Conservation (phyloP, 2,797 vertebrate genomes). For the Lepidocolaptes lacrymiger region DNA sequence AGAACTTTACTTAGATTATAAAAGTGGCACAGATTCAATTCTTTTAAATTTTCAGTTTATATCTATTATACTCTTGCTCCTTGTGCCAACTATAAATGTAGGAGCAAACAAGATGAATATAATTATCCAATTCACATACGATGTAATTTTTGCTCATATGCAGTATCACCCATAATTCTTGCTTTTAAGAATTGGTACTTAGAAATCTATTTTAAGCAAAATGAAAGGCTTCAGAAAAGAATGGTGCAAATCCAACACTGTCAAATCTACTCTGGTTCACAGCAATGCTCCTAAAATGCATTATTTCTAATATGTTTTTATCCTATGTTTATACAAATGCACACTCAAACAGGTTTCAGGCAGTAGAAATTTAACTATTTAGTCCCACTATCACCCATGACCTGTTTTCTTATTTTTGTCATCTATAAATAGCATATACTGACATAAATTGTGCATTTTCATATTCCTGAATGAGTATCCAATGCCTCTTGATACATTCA, state of each 20-base stretch:
- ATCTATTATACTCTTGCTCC: neutral
- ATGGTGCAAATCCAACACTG: neutral
- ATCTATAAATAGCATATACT: neutral
- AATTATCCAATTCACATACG: neutral
- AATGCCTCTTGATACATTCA: constrained; percentile 14
- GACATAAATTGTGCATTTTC: constrained; percentile 26
- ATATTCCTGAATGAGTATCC: constrained; percentile 40
- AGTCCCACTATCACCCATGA: neutral
- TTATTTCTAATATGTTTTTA: neutral
- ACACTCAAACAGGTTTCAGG: neutral
- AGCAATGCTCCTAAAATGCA: neutral
- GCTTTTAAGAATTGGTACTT: neutral
- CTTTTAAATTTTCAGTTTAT: neutral
- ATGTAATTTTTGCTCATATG: neutral
- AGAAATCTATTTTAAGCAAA: neutral
- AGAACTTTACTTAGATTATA: neutral
- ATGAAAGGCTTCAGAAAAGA: neutral
- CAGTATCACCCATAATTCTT: neutral
- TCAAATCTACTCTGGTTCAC: neutral
- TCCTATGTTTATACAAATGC: neutral
- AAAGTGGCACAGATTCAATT: neutral
- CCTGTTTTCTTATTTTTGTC: neutral
- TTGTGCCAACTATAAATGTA: neutral
- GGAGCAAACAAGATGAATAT: neutral
- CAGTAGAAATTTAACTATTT: neutral